Evolutionary conservation across 2,888 invertebrate genomes (phyloP).

Genomic region (Schizaphis graminum): DNA sequence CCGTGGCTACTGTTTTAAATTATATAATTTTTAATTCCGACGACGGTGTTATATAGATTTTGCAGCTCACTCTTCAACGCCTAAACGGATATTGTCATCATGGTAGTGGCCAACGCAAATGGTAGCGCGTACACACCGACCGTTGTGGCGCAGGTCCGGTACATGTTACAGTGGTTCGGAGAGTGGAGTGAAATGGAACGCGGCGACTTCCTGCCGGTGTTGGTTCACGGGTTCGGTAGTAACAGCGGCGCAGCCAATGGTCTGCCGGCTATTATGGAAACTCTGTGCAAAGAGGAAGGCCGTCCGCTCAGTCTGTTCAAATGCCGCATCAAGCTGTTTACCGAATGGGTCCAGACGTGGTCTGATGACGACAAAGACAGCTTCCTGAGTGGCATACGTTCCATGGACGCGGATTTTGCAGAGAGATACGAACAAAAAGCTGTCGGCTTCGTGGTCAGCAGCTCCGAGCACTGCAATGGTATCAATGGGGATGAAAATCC

Average conservation of each 20-base stretch:
- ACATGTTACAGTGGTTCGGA: constrained; percentile 87
- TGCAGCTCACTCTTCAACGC: background rate
- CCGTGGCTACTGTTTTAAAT: background rate
- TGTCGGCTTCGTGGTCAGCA: background rate
- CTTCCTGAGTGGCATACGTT: constrained; percentile 79
- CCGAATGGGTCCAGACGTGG: constrained; percentile 88
- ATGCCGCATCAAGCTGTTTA: constrained; percentile 86
- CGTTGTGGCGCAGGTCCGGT: constrained; percentile 83
- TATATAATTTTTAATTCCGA: background rate
- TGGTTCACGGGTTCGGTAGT: constrained; percentile 77
- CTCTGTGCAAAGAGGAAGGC: constrained; percentile 76
- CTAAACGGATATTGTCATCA: background rate
- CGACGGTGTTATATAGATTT: background rate
- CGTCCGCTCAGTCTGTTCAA: constrained; percentile 87
- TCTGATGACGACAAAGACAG: constrained; percentile 80
- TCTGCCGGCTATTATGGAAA: constrained; percentile 78
- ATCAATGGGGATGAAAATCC: constrained; percentile 27
- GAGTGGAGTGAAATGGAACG: constrained; percentile 91
- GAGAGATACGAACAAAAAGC: constrained; percentile 74
- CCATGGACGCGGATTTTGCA: constrained; percentile 81
- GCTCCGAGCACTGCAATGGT: constrained; percentile 35
- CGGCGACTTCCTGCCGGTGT: constrained; percentile 84
- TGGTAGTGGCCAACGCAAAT: constrained; percentile 66
- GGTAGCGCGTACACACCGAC: constrained; percentile 71
- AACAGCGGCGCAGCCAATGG: constrained; percentile 80